Base-by-base conservation (phyloP, 1,140 invertebrate species). In the Cydia pomonella region DNA sequence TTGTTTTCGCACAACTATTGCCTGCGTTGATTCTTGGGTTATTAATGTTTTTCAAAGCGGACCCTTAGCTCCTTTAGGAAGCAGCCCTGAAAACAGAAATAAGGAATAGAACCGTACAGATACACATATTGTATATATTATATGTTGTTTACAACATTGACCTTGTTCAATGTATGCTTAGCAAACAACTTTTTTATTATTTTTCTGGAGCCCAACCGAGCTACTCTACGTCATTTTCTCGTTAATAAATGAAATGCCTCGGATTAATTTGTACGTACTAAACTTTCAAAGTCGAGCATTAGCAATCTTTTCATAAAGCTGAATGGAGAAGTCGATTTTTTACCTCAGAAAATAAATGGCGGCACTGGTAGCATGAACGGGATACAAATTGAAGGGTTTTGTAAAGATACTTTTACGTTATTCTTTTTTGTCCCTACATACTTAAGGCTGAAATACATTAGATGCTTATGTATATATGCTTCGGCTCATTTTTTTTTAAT, bases 291-390 rank as follows among this genome's bases (percentile, higher is more conserved):
- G 64, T 69, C 53, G 23, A 69, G 27, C 64, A 69, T 69, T 69
- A 69, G 64, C 64, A 69, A 69, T 29, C 64, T 69, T 69, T 69
- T 69, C 64, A 69, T 16, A 69, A 69, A 21, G 16, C 64, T 29
- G 64, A 33, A 69, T 69, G 16, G 64, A 41, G 25, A 64, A 38
- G 64, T 69, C 64, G n/a, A 25, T 69, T 69, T 69, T 69, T 69
- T 69, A 41, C 64, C 64, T 18, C 16, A 29, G 9, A 23, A 29
- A n/a, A 33, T 69, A 69, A 69, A 69, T 69, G 16, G 7, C 29
- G 29, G 16, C 9, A 2, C 5, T 38, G n/a, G 27, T 38, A 69
- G n/a, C 64, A 69, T 69, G 64, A 18, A 38, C 25, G 27, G 27
- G 12, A 66, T 25, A 66, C 29, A 69, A 69, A 59, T 59, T 59